Evolutionary conservation across 2,888 invertebrate species (phyloP).

Genomic region (Xanthia togata): DNA sequence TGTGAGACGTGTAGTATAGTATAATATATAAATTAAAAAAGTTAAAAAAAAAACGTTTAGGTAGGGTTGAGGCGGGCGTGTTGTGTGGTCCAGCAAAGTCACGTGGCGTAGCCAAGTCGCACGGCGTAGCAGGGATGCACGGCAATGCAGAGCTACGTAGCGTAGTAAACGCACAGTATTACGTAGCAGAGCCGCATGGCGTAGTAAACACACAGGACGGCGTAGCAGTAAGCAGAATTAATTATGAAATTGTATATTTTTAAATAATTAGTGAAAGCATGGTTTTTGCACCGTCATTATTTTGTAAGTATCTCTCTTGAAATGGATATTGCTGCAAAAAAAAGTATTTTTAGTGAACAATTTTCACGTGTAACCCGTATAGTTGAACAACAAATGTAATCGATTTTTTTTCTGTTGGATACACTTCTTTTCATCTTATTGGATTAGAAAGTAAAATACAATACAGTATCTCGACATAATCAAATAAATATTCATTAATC

Average conservation of each 20-base stretch:
- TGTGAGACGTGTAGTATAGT: neutral
- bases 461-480: constrained; percentile 1
- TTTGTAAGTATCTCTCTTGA: neutral
- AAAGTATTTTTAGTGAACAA: constrained; percentile 8
- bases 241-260: neutral
- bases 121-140: neutral
- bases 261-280: neutral
- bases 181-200: no score
- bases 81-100: neutral
- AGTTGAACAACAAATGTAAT: neutral
- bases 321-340: neutral
- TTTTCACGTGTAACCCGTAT: constrained; percentile 7
- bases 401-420: neutral
- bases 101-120: neutral
- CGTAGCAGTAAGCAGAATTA: neutral
- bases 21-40: neutral
- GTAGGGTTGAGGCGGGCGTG: neutral
- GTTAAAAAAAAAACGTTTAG: neutral
- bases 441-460: constrained; percentile 1
- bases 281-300: neutral
- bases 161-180: neutral
- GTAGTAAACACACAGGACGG: neutral
- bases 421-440: neutral
- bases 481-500: constrained; percentile 29
- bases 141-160: neutral